Percentiles rank a stretch among this genome's conserved stretches.
phyloP scores from a whole-genome alignment of 2,888 invertebrate species.

The Teleiodes luculella region DNA sequence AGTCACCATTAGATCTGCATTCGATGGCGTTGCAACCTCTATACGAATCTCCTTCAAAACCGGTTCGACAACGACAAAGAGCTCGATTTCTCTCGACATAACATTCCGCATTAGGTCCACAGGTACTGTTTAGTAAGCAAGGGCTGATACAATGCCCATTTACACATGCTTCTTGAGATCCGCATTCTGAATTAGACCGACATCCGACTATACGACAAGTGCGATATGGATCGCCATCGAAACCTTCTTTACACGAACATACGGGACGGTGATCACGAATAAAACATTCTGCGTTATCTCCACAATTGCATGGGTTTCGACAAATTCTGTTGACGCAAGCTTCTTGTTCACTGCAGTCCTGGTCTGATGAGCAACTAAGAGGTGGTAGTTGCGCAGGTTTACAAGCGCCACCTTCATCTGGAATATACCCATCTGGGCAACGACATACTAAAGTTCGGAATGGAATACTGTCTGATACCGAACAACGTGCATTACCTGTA shows the following conservation, averaged over 20 bases:
- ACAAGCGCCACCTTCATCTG: conserved; percentile 88
- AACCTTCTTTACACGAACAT: conserved; percentile 91
- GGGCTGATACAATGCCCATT: conserved; percentile 92
- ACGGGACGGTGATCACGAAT: conserved; percentile 91
- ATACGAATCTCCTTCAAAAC: conserved; percentile 88
- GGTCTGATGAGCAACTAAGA: conserved; percentile 87
- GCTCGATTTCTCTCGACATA: conserved; percentile 84
- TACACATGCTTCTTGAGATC: conserved; percentile 88
- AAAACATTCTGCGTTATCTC: conserved; percentile 88
- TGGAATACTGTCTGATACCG: conserved; percentile 90
- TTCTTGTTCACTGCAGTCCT: conserved; percentile 87
- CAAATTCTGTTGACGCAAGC: conserved; percentile 93
- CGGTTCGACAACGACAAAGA: conserved; percentile 88
- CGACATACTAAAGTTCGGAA: conserved; percentile 93
- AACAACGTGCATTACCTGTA: conserved; percentile 85
- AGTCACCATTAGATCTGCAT: conserved; percentile 91
- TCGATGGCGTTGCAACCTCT: conserved; percentile 87
- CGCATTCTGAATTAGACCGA: conserved; percentile 89
- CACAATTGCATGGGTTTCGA: conserved; percentile 92
- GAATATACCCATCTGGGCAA: conserved; percentile 91
- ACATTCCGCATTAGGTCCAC: conserved; percentile 91
- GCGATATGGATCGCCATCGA: conserved; percentile 91
- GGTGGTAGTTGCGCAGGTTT: conserved; percentile 83
- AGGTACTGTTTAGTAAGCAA: conserved; percentile 87
- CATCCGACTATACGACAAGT: conserved; percentile 90